Base-by-base conservation (phyloP, 2,888 invertebrate species). In the Scrobipalpa costella region DNA sequence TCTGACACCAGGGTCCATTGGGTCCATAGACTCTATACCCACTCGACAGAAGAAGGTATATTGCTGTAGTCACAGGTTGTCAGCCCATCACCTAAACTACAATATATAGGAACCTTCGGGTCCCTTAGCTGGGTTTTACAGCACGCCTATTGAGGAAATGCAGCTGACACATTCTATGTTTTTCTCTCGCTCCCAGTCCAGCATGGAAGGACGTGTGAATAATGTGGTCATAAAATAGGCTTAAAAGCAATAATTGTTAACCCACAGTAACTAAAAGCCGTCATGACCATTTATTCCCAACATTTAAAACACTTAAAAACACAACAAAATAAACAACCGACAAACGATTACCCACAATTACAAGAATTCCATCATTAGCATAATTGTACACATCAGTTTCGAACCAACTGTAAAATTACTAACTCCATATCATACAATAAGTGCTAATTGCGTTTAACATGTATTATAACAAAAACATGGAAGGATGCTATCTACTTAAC, bases 401-500 rank as follows among this genome's bases (percentile, higher is more conserved):
- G 74, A 76, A 76, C 73, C 67, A 71, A 75, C 80, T 79, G 80
- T 82, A 78, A 80, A 84, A 86, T 86, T 77, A 82, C 50, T 52
- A 21, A 21, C 50, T 52, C 21, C 11, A 52, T 52, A 52, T 52
- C 75, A 78, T 73, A 80, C 80, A 81, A 81, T 81, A 81, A 76
- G 80, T 83, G 83, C 77, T 90, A 89, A 89, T 89, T 88, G 78
- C 74, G 78, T 70, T 80, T 50, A 52, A 27, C 50, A 52, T 52
- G 50, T 52, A 40, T 78, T 78, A 79, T 74, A 80, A 82, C 74
- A 81, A 75, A 80, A 52, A 81, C 81, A 79, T 78, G 72, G 73
- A 78, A 74, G 78, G 81, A 87, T 85, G 74, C 78, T 83, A 85
- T 87, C 86, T 87, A 89, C 83, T 87, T 85, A 84, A 78, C 80